Percentiles rank a stretch among this genome's conserved stretches.
These are phyloP conservation scores for Thripadectes ignobilis DNA, from an alignment of 2,797 vertebrate genomes.

Conservation along the genomic window DNA sequence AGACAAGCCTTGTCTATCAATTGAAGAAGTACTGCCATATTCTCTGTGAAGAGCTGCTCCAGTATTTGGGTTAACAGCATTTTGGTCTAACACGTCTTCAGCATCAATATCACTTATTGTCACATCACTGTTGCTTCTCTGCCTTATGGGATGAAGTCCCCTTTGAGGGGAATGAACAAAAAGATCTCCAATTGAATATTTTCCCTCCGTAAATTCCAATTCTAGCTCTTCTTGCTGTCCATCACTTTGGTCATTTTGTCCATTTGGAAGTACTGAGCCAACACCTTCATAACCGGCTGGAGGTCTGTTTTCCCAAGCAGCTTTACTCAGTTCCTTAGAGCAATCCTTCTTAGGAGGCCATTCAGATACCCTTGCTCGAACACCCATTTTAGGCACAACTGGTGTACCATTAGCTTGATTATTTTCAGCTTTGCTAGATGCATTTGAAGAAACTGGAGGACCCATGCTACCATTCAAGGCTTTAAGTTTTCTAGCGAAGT, in stretches of 20 bases:
- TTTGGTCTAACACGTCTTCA: conserved; percentile 92
- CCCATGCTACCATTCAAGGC: conserved; percentile 89
- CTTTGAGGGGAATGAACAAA: conserved; percentile 87
- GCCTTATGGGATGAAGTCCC: conserved; percentile 91
- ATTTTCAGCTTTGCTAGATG: conserved; percentile 81
- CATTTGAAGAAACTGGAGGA: conserved; percentile 78
- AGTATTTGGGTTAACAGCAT: conserved; percentile 94
- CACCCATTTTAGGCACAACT: conserved; percentile 96
- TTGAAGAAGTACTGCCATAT: conserved; percentile 97
- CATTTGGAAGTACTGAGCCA: conserved; percentile 84
- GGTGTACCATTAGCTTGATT: conserved; percentile 87
- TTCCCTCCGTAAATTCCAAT: conserved; percentile 83
- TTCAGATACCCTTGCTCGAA: conserved; percentile 92
- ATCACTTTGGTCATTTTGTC: conserved; percentile 84
- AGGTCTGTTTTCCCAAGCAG: conserved; percentile 84
- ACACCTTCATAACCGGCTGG: conserved; percentile 84
- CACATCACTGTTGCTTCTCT: conserved; percentile 96
- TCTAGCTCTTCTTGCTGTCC: conserved; percentile 81
- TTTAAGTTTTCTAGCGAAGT: conserved; percentile 92
- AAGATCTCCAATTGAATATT: conserved; percentile 86
- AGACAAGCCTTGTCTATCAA: conserved; percentile 90
- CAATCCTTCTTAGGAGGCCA: conserved; percentile 93
- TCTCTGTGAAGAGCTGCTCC: conserved; percentile 93
- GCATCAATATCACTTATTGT: conserved; percentile 97
- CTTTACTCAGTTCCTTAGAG: conserved; percentile 74